These are phyloP conservation scores for Hyaena hyaena DNA, from an alignment of 2,113 vertebrate genomes.

Conservation along the genomic window DNA sequence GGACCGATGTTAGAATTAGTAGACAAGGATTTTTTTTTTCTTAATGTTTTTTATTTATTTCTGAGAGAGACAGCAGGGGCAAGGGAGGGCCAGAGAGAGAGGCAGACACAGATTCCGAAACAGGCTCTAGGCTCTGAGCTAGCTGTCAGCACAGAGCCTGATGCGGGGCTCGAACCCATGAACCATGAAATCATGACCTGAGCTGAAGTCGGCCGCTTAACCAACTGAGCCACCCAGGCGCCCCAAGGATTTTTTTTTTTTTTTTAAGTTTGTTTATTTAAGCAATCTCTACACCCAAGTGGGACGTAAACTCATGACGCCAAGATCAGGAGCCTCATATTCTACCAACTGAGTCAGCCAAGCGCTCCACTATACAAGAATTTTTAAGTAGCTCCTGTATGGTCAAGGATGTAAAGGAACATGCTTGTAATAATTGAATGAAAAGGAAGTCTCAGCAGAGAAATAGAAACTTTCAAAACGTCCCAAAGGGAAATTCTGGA, in stretches of 20 bases:
- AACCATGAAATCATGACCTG: no score
- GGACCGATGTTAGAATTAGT: neutral
- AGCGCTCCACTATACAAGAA: neutral
- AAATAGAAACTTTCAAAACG: conserved; percentile 30
- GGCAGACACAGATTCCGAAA: no score
- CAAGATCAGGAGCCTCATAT: neutral
- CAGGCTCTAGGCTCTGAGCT: no score
- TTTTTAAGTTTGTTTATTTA: neutral
- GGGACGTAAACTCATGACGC: neutral
- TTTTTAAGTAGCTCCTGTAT: conserved; percentile 34
- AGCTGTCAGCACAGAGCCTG: no score
- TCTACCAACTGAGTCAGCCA: neutral
- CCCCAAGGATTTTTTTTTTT: neutral
- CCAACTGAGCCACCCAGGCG: no score
- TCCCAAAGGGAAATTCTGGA: conserved; percentile 22
- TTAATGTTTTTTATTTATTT: no score
- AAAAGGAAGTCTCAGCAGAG: conserved; percentile 40
- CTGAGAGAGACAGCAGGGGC: no score
- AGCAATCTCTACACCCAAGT: neutral
- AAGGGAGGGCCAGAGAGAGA: no score
- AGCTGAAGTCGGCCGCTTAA: no score
- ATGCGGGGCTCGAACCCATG: no score
- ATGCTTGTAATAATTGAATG: neutral
- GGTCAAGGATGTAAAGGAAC: neutral
- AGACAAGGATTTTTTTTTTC: neutral